phyloP scores from a whole-genome alignment of 2,797 vertebrate species.

The Tiaroga cobitis region DNA sequence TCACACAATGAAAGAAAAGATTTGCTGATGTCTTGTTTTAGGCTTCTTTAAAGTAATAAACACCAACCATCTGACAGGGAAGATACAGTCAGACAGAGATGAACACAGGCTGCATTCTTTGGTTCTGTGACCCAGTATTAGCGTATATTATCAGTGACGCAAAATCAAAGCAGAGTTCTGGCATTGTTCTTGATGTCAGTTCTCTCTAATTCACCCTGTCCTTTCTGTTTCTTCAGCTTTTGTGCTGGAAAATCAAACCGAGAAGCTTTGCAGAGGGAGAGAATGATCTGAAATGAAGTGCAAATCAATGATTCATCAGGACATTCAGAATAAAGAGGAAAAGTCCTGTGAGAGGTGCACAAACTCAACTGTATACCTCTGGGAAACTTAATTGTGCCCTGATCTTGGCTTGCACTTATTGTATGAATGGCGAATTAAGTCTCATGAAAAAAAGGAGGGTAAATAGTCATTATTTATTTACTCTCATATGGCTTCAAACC shows the following conservation, averaged over 20 bases:
- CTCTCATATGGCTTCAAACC: background rate
- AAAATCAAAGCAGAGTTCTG: slow-evolving; percentile 61
- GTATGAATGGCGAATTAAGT: background rate
- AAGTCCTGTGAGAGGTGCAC: slow-evolving; percentile 23
- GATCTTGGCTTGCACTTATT: slow-evolving; percentile 5
- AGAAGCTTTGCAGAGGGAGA: slow-evolving; percentile 40
- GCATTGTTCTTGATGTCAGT: slow-evolving; percentile 58
- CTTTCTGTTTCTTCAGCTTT: slow-evolving; percentile 66
- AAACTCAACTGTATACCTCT: background rate
- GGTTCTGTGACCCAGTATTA: slow-evolving; percentile 36
- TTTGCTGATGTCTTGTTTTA: slow-evolving; percentile 34
- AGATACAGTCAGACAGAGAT: slow-evolving; percentile 18
- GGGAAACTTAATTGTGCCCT: background rate
- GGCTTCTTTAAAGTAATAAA: slow-evolving; percentile 31
- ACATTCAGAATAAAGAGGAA: slow-evolving; percentile 61
- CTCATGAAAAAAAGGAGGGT: background rate
- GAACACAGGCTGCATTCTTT: slow-evolving; percentile 23
- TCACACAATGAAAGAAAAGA: slow-evolving; percentile 3
- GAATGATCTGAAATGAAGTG: slow-evolving; percentile 69
- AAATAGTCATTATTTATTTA: background rate
- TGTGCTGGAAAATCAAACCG: slow-evolving; percentile 70
- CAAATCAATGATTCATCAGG: slow-evolving; percentile 73
- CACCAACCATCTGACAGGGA: slow-evolving; percentile 7
- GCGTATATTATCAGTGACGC: slow-evolving; percentile 59
- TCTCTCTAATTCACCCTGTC: slow-evolving; percentile 63